A percentile compares a stretch with the other conserved stretches of the same genome.
Conservation (phyloP, 1,140 invertebrate species). For the Saccostrea echinata region DNA sequence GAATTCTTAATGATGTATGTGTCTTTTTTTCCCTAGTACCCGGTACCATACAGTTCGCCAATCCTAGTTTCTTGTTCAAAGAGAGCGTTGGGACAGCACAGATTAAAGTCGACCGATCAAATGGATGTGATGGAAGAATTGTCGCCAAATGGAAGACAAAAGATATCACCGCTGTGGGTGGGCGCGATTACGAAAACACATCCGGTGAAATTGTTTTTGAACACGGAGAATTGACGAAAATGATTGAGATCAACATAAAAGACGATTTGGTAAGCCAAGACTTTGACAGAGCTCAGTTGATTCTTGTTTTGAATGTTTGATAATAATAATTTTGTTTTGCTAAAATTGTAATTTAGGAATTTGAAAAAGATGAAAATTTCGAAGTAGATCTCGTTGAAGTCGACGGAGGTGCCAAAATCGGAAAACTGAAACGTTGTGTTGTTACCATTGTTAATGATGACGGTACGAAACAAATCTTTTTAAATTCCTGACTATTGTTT, state of each 20-base stretch:
- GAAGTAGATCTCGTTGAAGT: conserved; percentile 83
- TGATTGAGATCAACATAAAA: conserved; percentile 84
- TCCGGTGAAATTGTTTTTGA: conserved; percentile 83
- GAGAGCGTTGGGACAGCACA: conserved; percentile 83
- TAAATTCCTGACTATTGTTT: neutral
- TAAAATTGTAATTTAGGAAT: conserved; percentile 75
- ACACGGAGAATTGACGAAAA: conserved; percentile 82
- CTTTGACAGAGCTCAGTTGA: neutral
- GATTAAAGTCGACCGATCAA: conserved; percentile 82
- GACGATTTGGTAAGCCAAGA: conserved; percentile 81
- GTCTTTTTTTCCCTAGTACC: conserved; percentile 81
- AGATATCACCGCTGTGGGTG: conserved; percentile 83
- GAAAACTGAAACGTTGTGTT: conserved; percentile 82
- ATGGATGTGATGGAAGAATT: conserved; percentile 84
- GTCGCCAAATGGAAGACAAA: conserved; percentile 83
- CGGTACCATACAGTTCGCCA: conserved; percentile 83
- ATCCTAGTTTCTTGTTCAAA: conserved; percentile 84
- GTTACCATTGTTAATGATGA: conserved; percentile 87
- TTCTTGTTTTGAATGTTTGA: no score
- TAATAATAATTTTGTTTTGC: neutral
- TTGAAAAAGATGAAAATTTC: conserved; percentile 86
- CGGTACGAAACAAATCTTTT: conserved; percentile 77
- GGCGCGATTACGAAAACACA: conserved; percentile 81
- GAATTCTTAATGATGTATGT: no score
- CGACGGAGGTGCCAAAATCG: conserved; percentile 82